Conservation (phyloP, 2,113 vertebrate species). For the Corythaeola cristata region DNA sequence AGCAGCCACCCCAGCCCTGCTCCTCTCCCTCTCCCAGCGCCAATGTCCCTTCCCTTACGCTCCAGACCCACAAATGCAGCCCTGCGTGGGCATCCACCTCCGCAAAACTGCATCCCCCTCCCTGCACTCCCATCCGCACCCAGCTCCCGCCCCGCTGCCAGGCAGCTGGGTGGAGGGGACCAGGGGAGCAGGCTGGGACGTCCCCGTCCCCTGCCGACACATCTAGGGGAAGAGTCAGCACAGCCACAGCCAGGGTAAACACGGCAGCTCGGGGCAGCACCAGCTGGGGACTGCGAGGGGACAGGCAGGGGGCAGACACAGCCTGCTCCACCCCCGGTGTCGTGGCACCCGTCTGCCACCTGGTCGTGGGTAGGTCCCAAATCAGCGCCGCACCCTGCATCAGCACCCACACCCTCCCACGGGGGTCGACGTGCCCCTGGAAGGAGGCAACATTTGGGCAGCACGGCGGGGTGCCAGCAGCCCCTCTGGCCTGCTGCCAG, state of each 20-base stretch:
- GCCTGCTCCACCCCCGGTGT: not conserved
- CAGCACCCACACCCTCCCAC: not conserved
- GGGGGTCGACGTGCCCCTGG: not conserved
- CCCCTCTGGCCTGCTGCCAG: not conserved
- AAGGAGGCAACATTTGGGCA: not conserved
- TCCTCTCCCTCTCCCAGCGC: not conserved
- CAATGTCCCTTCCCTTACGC: not conserved
- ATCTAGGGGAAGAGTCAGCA: not conserved
- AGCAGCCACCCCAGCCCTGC: not conserved
- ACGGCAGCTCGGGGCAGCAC: fast-evolving
- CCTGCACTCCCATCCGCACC: fast-evolving
- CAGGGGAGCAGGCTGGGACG: not conserved
- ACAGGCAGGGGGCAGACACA: not conserved
- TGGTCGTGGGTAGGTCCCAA: not conserved
- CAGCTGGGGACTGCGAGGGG: not conserved
- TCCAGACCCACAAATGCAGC: not conserved
- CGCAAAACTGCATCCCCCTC: not conserved
- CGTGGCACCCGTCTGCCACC: not conserved
- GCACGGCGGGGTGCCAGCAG: not conserved
- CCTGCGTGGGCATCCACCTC: not conserved
- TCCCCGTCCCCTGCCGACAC: not conserved
- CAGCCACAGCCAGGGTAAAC: not conserved
- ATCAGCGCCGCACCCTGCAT: fast-evolving
- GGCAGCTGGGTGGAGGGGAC: not conserved
- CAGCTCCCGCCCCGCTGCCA: fast-evolving